These are phyloP conservation scores for Tenthredo distinguenda DNA, from an alignment of 2,888 invertebrate genomes.

Conservation along the genomic window DNA sequence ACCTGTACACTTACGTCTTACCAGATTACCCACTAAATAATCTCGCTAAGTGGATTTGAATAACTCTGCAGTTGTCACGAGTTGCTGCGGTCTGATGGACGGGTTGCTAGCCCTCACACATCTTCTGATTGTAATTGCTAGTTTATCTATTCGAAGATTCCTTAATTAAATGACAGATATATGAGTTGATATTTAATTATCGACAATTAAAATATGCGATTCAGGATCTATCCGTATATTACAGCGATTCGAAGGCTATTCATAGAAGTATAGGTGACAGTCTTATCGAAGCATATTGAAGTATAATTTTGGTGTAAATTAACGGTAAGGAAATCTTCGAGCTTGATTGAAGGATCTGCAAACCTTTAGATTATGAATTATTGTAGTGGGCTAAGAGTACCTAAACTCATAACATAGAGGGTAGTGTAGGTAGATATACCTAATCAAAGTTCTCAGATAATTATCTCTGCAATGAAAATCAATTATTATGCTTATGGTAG, in stretches of 20 bases:
- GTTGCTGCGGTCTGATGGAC: background rate
- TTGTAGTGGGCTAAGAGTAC: background rate
- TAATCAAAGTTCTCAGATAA: background rate
- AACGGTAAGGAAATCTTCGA: background rate
- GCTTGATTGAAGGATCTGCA: background rate
- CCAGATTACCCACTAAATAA: conserved; percentile 17
- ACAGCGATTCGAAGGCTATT: background rate
- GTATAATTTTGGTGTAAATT: background rate
- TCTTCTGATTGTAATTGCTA: background rate
- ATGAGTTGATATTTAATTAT: background rate
- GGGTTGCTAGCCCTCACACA: background rate
- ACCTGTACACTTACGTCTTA: background rate
- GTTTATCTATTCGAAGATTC: background rate
- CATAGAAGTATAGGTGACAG: background rate
- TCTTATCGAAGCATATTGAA: background rate
- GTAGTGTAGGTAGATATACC: background rate
- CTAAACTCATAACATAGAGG: background rate
- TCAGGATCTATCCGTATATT: too few species aligned
- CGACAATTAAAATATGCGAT: background rate
- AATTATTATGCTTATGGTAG: background rate
- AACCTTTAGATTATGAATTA: background rate
- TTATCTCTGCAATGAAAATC: conserved; percentile 30
- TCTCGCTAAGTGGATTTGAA: conserved; percentile 32
- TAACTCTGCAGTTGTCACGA: background rate
- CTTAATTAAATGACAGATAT: background rate